A percentile compares a stretch with the other conserved stretches of the same genome.
These are phyloP conservation scores for Rhabdomys pumilio DNA, from an alignment of 2,797 vertebrate species.

Conservation along the genomic window DNA sequence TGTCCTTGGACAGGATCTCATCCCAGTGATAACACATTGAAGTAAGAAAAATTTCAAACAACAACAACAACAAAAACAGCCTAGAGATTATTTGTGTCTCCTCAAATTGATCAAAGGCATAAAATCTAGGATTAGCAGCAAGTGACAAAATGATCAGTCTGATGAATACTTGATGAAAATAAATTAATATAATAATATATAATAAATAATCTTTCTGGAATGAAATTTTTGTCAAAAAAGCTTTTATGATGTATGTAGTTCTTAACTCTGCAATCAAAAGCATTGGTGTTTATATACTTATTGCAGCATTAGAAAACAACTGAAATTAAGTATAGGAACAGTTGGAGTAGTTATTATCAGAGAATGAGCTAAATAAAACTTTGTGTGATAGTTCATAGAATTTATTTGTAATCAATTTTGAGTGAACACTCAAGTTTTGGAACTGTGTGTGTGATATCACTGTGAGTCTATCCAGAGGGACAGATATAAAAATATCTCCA, in stretches of 20 bases:
- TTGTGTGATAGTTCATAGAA: slow-evolving; percentile 19
- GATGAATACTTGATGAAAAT: not conserved
- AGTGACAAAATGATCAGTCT: not conserved
- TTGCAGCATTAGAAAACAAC: not conserved
- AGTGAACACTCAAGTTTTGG: not conserved
- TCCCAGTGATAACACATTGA: not conserved
- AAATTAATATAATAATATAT: not conserved
- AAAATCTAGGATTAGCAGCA: slow-evolving; percentile 35
- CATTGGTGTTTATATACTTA: not conserved
- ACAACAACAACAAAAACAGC: slow-evolving; percentile 37
- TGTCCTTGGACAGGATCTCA: not conserved
- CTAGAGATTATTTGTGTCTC: not conserved
- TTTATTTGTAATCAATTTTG: slow-evolving; percentile 25
- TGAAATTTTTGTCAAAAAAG: not conserved
- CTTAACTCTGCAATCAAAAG: slow-evolving; percentile 12
- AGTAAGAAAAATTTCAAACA: not conserved
- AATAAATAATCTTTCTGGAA: slow-evolving; percentile 23
- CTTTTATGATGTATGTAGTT: not conserved
- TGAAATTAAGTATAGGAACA: slow-evolving; percentile 34
- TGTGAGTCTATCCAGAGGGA: slow-evolving; percentile 19
- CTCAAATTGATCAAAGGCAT: slow-evolving; percentile 14
- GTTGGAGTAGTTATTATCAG: not conserved
- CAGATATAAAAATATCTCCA: not conserved
- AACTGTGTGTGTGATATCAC: not conserved
- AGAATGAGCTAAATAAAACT: slow-evolving; percentile 41